phyloP scores from a whole-genome alignment of 1,140 invertebrate genomes.

The Calephelis nemesis region DNA sequence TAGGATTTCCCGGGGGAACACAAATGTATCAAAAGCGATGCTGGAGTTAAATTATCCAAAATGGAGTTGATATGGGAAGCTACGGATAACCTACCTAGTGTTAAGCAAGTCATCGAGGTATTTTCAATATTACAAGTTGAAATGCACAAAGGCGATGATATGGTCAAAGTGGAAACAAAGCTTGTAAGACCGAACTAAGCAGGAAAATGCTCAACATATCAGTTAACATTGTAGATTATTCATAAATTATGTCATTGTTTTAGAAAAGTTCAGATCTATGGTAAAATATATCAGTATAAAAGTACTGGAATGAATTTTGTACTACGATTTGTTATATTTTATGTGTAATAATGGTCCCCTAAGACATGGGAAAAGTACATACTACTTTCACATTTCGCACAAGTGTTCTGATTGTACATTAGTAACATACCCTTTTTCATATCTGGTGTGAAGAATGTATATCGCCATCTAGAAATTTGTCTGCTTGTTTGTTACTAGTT shows the following conservation, averaged over 20 bases:
- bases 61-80: constrained; percentile 62
- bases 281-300: too few relatives aligned
- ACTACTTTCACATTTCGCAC: too few relatives aligned
- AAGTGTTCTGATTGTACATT: too few relatives aligned
- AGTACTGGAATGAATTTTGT: too few relatives aligned
- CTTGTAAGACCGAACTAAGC: constrained; percentile 48
- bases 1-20: constrained; percentile 69
- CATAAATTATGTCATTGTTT: background rate
- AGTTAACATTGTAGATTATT: background rate
- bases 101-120: constrained; percentile 61
- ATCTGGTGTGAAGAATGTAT: too few relatives aligned
- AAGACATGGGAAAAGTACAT: too few relatives aligned
- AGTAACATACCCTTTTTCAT: too few relatives aligned
- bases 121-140: constrained; percentile 63
- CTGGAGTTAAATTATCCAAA: constrained; percentile 56
- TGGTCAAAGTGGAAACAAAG: constrained; percentile 65
- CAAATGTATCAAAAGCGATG: constrained; percentile 58
- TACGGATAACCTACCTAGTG: constrained; percentile 35
- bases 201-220: background rate
- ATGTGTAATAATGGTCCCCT: too few relatives aligned
- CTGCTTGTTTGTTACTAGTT: too few relatives aligned
- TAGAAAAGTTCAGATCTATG: background rate
- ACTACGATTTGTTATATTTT: too few relatives aligned
- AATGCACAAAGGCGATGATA: constrained; percentile 63
- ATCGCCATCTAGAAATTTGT: too few relatives aligned